Conservation (phyloP, 2,113 vertebrate species). For the Rhombomys opimus region DNA sequence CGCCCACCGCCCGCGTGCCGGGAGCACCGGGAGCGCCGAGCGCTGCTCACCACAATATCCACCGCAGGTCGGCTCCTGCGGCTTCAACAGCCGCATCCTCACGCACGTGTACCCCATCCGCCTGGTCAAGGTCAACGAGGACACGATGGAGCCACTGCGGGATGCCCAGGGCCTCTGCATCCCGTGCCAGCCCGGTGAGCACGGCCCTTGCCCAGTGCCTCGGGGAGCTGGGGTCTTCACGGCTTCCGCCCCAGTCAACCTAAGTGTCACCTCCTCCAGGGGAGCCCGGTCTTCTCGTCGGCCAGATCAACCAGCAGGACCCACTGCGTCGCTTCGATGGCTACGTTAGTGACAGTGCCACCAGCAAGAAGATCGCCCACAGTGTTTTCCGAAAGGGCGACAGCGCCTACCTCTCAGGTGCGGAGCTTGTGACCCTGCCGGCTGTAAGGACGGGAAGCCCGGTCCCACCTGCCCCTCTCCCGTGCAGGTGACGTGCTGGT, state of each 20-base stretch:
- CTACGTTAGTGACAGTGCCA: constrained; percentile 89
- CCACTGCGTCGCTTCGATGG: constrained; percentile 93
- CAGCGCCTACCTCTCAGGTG: constrained; percentile 92
- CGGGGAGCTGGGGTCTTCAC: background rate
- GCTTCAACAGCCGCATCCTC: constrained; percentile 93
- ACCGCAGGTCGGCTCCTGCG: constrained; percentile 91
- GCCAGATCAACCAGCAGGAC: constrained; percentile 89
- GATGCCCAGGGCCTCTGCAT: constrained; percentile 90
- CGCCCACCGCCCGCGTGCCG: no score
- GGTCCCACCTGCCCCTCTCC: background rate
- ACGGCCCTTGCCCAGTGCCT: accelerated
- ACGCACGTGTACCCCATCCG: constrained; percentile 92
- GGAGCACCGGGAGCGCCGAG: no score
- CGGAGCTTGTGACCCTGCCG: accelerated
- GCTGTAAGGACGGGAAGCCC: accelerated
- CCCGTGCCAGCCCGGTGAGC: constrained; percentile 90
- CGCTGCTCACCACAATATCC: accelerated
- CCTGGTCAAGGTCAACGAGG: constrained; percentile 91
- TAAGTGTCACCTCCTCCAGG: constrained; percentile 79
- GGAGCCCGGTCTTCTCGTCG: constrained; percentile 91
- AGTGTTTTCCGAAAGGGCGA: constrained; percentile 91
- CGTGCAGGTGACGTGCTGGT: constrained; percentile 91
- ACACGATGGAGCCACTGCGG: constrained; percentile 89
- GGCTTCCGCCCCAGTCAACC: background rate
- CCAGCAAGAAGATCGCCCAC: constrained; percentile 89